Conservation (phyloP, 2,888 invertebrate genomes). For the Spatulosminthurus flaviceps region DNA sequence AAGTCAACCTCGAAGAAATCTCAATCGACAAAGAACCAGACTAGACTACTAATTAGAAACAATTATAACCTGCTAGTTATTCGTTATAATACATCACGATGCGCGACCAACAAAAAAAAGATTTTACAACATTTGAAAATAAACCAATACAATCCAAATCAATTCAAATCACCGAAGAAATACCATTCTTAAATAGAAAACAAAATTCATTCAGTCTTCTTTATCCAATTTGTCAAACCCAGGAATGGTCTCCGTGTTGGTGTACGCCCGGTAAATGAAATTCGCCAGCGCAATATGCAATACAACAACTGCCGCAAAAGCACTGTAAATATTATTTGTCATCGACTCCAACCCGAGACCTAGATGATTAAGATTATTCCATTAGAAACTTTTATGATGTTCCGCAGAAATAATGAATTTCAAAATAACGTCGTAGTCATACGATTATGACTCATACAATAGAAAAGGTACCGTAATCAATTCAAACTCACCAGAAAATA, state of each 20-base stretch:
- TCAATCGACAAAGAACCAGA: too few relatives aligned
- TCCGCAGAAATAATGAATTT: neutral
- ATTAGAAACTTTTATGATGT: neutral
- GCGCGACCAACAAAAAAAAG: too few relatives aligned
- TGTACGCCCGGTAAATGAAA: constrained; percentile 82
- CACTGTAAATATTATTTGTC: constrained; percentile 80
- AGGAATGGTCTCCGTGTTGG: constrained; percentile 66
- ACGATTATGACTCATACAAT: too few relatives aligned
- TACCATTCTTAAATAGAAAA: neutral
- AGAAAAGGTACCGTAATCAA: too few relatives aligned
- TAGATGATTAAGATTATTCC: constrained; percentile 64
- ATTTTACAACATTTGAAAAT: too few relatives aligned
- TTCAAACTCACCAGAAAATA: constrained; percentile 75
- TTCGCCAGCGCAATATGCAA: constrained; percentile 80
- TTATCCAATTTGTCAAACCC: constrained; percentile 63
- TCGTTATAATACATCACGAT: too few relatives aligned
- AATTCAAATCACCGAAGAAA: neutral
- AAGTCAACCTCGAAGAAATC: too few relatives aligned
- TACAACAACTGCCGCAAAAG: constrained; percentile 78
- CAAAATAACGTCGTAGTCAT: too few relatives aligned
- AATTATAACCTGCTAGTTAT: too few relatives aligned
- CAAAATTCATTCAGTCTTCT: constrained; percentile 59
- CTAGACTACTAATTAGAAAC: too few relatives aligned
- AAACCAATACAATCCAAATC: too few relatives aligned
- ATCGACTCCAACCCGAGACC: constrained; percentile 69